A percentile compares a stretch with the other conserved stretches of the same genome.
These are phyloP conservation scores for Puffinus mauretanicus DNA, from an alignment of 2,113 vertebrate genomes.

Conservation along the genomic window DNA sequence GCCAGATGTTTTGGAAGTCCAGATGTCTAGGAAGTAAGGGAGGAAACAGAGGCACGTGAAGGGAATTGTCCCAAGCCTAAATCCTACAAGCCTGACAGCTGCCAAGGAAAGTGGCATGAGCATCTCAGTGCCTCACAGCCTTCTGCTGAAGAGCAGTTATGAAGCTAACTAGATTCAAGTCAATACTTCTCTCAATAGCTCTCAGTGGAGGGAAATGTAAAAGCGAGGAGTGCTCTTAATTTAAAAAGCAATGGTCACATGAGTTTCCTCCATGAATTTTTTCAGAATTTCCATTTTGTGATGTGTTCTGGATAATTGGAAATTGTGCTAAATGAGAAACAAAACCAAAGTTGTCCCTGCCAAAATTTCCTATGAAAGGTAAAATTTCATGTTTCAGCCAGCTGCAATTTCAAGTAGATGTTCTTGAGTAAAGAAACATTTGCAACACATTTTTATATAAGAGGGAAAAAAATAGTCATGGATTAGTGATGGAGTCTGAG, in stretches of 20 bases:
- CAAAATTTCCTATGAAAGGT: slow-evolving; percentile 3
- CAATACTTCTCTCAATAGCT: not conserved
- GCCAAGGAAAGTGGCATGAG: not conserved
- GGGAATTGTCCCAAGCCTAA: not conserved
- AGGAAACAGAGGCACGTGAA: not conserved
- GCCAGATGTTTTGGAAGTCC: not conserved
- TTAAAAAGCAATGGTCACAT: not conserved
- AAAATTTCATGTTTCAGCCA: not conserved
- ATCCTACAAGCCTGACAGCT: not conserved
- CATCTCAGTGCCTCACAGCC: not conserved
- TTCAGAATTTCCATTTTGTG: slow-evolving; percentile 41
- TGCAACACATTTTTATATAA: not conserved
- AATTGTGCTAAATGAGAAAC: not conserved
- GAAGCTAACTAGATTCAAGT: not conserved
- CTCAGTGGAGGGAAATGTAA: not conserved
- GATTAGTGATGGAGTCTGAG: not conserved
- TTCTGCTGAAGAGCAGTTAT: not conserved
- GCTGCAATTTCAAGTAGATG: not conserved
- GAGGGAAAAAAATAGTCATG: not conserved
- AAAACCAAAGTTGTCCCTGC: not conserved
- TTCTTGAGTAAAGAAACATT: not conserved
- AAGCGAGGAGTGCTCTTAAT: not conserved
- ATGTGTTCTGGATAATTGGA: not conserved
- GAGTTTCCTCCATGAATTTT: not conserved
- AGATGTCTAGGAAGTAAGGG: not conserved